Evolutionary conservation across 2,888 invertebrate species (phyloP).

Genomic region (Octonoba sinensis): DNA sequence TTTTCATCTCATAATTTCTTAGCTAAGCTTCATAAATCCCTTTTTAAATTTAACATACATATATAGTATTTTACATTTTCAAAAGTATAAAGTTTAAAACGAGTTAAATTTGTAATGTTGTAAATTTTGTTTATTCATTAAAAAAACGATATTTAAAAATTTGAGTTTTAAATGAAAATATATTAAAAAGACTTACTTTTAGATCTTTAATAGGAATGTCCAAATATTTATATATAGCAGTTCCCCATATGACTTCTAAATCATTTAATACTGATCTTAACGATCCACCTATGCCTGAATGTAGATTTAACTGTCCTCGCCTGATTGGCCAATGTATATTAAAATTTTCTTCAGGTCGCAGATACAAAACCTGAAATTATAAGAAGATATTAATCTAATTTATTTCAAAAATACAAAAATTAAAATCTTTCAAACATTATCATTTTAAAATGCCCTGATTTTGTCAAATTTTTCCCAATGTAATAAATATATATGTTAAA

Average conservation of each 20-base stretch:
- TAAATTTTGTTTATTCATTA: neutral
- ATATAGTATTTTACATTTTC: too few species aligned
- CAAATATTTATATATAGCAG: slow-evolving; percentile 82
- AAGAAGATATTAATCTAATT: neutral
- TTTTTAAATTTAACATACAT: too few species aligned
- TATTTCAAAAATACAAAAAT: too few species aligned
- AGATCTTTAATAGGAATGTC: slow-evolving; percentile 78
- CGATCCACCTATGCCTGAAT: slow-evolving; percentile 86
- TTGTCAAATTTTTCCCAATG: too few species aligned
- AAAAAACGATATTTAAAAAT: neutral
- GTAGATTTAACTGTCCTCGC: slow-evolving; percentile 89
- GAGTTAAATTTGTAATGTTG: neutral
- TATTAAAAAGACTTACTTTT: slow-evolving; percentile 70
- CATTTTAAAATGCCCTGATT: too few species aligned
- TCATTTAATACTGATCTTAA: slow-evolving; percentile 86
- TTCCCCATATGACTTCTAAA: slow-evolving; percentile 89
- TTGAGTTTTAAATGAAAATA: neutral
- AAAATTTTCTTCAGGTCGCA: slow-evolving; percentile 79
- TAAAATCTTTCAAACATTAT: too few species aligned
- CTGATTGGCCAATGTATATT: slow-evolving; percentile 91
- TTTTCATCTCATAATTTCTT: too few species aligned
- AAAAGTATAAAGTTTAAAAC: too few species aligned
- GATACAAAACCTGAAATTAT: slow-evolving; percentile 75
- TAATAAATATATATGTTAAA: too few species aligned
- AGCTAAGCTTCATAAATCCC: too few species aligned